These are phyloP conservation scores for Eupithecia centaureata DNA, from an alignment of 2,888 invertebrate species.

Conservation along the genomic window DNA sequence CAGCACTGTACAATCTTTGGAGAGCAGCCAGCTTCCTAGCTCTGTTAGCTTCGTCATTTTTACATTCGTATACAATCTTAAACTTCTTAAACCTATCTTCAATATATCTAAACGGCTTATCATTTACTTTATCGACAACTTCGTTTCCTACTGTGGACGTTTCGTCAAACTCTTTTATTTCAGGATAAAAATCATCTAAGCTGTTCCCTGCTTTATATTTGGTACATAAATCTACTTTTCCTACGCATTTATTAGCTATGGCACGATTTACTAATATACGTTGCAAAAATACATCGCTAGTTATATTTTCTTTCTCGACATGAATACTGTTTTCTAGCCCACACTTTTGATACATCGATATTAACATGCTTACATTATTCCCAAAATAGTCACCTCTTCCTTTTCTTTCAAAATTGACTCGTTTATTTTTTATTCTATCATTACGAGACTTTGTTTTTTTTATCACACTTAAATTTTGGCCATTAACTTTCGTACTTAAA, in stretches of 20 bases:
- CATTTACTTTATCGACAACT: constrained; percentile 17
- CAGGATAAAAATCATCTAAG: constrained; percentile 19
- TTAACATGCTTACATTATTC: constrained; percentile 31
- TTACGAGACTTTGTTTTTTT: constrained; percentile 17
- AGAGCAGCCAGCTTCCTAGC: constrained; percentile 51
- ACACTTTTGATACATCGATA: constrained; percentile 30
- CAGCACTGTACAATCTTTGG: constrained; percentile 51
- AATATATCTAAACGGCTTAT: constrained; percentile 33
- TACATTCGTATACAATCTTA: constrained; percentile 40
- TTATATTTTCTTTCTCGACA: constrained; percentile 29
- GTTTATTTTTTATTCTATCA: constrained; percentile 38
- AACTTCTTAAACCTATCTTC: constrained; percentile 38
- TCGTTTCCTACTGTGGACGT: constrained; percentile 12
- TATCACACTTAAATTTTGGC: constrained; percentile 19
- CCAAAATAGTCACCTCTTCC: constrained; percentile 38
- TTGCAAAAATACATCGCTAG: constrained; percentile 33
- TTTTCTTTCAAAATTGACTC: constrained; percentile 48
- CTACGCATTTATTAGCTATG: constrained; percentile 15
- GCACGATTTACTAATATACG: constrained; percentile 28
- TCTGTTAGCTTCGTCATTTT: constrained; percentile 54
- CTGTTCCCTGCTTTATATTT: constrained; percentile 24
- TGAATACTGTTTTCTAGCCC: constrained; percentile 25
- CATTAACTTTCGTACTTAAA: constrained; percentile 7
- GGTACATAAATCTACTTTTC: constrained; percentile 19
- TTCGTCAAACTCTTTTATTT: constrained; percentile 9